Conservation (phyloP, 2,888 invertebrate species). For the Lobophora halterata region DNA sequence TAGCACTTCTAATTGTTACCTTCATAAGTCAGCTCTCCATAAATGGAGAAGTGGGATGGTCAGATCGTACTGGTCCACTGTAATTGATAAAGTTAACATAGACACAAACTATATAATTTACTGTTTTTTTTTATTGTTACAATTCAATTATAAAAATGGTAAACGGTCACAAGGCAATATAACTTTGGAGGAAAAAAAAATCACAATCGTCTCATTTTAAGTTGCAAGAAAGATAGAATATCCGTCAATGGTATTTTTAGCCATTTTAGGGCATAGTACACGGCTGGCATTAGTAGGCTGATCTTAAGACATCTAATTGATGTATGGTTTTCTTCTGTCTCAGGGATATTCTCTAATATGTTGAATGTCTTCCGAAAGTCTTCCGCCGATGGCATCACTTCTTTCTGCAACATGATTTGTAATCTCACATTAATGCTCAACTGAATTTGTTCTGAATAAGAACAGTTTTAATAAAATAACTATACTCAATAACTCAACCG, state of each 20-base stretch:
- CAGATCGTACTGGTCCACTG: no score
- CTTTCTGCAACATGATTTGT: constrained; percentile 35
- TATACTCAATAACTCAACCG: no score
- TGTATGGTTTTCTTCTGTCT: constrained; percentile 18
- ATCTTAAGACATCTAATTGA: constrained; percentile 37
- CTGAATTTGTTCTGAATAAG: no score
- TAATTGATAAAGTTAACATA: no score
- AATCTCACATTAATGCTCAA: background rate
- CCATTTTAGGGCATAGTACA: constrained; percentile 43
- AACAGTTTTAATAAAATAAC: background rate
- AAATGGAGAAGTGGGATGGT: no score
- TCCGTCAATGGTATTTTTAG: constrained; percentile 32
- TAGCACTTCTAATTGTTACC: no score
- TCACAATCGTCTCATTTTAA: constrained; percentile 7
- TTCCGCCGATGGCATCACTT: constrained; percentile 32
- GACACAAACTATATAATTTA: no score
- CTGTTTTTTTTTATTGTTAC: constrained; percentile 2
- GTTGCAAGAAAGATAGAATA: constrained; percentile 20
- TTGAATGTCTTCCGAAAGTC: constrained; percentile 47
- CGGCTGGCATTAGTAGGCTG: constrained; percentile 39
- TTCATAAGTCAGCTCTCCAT: no score
- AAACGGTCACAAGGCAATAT: constrained; percentile 6
- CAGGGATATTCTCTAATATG: constrained; percentile 24
- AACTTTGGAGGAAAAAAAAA: constrained; percentile 14
- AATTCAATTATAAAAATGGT: background rate